A percentile compares a stretch with the other conserved stretches of the same genome.
Evolutionary conservation across 2,888 invertebrate genomes (phyloP).

Genomic region (Minunthozetes semirufus): DNA sequence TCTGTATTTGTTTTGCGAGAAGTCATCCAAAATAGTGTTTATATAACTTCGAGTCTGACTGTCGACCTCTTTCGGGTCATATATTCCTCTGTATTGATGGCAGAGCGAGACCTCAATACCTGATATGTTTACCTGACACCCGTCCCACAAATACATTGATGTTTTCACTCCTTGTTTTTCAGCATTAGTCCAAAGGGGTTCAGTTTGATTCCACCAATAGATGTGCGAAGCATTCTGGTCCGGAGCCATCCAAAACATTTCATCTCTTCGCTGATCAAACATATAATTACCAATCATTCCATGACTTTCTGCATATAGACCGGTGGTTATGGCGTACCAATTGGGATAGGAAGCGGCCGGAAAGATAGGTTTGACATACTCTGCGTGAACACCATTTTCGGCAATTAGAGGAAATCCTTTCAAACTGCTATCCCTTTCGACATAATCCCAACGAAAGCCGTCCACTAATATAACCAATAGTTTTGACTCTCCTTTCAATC

Average conservation of each 20-base stretch:
- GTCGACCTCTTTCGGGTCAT: background rate
- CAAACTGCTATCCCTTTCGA: background rate
- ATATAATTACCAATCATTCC: constrained; percentile 49
- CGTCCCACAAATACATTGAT: constrained; percentile 43
- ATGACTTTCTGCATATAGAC: constrained; percentile 47
- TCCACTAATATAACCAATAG: constrained; percentile 35
- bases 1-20: constrained; percentile 39
- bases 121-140: constrained; percentile 42
- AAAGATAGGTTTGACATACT: constrained; percentile 40
- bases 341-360: constrained; percentile 42
- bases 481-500: too few relatives aligned
- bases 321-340: constrained; percentile 41
- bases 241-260: constrained; percentile 41
- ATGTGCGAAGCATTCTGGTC: constrained; percentile 38
- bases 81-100: background rate
- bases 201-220: constrained; percentile 43
- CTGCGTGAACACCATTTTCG: constrained; percentile 40
- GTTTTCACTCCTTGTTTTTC: constrained; percentile 40
- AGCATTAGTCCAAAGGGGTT: constrained; percentile 43
- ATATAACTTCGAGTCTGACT: background rate
- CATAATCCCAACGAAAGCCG: constrained; percentile 37
- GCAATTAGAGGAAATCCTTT: constrained; percentile 40
- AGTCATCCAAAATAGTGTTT: constrained; percentile 11
- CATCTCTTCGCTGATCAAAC: constrained; percentile 45
- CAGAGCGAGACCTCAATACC: constrained; percentile 37